Evolutionary conservation across 1,140 invertebrate genomes (phyloP).

Genomic region (Bombus cullumanus): DNA sequence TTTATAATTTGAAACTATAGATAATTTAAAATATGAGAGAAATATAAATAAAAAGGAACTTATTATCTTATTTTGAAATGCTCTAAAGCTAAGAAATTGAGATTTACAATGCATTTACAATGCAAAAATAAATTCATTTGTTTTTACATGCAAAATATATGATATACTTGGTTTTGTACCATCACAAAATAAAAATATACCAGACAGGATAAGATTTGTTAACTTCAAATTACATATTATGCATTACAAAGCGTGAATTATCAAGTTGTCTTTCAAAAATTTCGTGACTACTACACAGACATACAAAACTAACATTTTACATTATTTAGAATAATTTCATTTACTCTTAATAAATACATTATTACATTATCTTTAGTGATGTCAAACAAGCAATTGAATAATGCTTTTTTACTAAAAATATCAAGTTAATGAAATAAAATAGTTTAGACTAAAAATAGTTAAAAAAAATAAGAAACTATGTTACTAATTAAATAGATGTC

Average conservation of each 20-base stretch:
- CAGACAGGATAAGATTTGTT: not conserved
- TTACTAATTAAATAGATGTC: constrained; percentile 9
- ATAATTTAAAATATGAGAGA: not conserved
- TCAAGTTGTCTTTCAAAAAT: constrained; percentile 15
- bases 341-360: not conserved
- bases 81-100: not conserved
- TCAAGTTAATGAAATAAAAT: not conserved
- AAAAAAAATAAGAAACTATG: not conserved
- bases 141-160: not conserved
- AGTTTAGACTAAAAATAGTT: not conserved
- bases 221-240: not conserved
- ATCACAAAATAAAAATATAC: not conserved
- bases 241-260: not conserved
- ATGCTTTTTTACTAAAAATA: constrained; percentile 20
- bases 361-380: not conserved
- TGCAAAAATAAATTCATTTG: not conserved
- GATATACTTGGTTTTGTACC: not conserved
- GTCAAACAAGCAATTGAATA: not conserved
- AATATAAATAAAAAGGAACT: not conserved
- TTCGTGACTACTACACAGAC: constrained; percentile 39
- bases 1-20: not conserved
- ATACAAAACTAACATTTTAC: constrained; percentile 45
- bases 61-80: not conserved
- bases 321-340: not conserved
- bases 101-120: constrained; percentile 19